These are phyloP conservation scores for Scophthalmus maximus DNA, from an alignment of 2,113 vertebrate genomes.

Conservation along the genomic window DNA sequence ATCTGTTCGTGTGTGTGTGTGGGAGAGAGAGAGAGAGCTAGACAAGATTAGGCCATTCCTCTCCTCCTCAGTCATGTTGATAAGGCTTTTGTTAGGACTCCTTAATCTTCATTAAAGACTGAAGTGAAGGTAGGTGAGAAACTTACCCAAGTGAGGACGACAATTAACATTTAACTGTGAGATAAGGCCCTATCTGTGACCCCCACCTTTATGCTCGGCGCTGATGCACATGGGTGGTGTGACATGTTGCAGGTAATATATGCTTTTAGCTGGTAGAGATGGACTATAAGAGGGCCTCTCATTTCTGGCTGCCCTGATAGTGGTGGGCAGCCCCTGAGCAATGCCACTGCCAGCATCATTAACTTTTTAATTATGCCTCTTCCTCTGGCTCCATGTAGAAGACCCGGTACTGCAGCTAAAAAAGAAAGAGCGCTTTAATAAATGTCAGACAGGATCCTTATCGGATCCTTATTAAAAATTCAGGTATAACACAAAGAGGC, in stretches of 20 bases:
- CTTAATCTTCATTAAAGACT: conserved; percentile 84
- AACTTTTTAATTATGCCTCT: conserved; percentile 60
- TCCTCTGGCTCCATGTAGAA: conserved; percentile 42
- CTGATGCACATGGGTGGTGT: neutral
- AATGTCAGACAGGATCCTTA: conserved; percentile 47
- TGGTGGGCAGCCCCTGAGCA: conserved; percentile 20
- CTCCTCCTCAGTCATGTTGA: conserved; percentile 72
- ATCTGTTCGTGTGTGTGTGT: neutral
- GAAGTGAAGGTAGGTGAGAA: conserved; percentile 60
- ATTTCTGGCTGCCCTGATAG: conserved; percentile 52
- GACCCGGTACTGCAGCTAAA: conserved; percentile 22
- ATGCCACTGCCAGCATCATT: conserved; percentile 44
- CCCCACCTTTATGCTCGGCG: conserved; percentile 62
- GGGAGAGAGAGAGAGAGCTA: conserved; percentile 9
- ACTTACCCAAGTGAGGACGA: conserved; percentile 66
- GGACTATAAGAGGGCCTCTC: conserved; percentile 35
- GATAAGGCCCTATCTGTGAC: conserved; percentile 76
- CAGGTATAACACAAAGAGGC: neutral
- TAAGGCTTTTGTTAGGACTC: conserved; percentile 74
- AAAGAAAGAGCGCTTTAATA: conserved; percentile 48
- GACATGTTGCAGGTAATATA: conserved; percentile 12
- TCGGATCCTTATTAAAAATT: conserved; percentile 2
- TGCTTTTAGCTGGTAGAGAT: conserved; percentile 36
- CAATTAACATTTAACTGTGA: conserved; percentile 77
- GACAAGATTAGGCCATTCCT: conserved; percentile 29